Conservation (phyloP, 2,888 invertebrate genomes). For the Sarcophaga caerulescens region DNA sequence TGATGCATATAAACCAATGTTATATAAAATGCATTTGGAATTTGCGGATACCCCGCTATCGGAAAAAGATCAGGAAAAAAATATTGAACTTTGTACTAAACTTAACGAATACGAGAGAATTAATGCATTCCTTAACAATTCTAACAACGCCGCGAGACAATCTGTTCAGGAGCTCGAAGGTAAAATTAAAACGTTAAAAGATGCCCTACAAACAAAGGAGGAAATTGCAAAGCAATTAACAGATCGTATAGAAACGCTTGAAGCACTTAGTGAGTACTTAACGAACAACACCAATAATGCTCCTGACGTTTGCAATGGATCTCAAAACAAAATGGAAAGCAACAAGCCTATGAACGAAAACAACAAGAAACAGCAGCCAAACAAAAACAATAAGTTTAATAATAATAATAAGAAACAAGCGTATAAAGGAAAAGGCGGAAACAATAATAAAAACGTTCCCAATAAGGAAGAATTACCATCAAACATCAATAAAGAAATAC, state of each 20-base stretch:
- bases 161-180: conserved; percentile 33
- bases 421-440: too few relatives aligned
- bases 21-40: conserved; percentile 45
- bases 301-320: too few relatives aligned
- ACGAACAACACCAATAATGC: too few relatives aligned
- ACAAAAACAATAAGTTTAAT: too few relatives aligned
- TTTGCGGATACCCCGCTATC: conserved; percentile 6
- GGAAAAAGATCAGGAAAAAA: conserved; percentile 20
- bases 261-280: conserved; percentile 4
- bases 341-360: too few relatives aligned
- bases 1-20: conserved; percentile 17
- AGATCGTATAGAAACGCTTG: background rate
- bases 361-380: too few relatives aligned
- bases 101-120: background rate
- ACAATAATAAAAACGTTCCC: too few relatives aligned
- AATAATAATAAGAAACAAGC: too few relatives aligned
- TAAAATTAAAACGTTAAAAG: conserved; percentile 22
- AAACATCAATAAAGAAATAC: too few relatives aligned
- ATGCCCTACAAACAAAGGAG: background rate
- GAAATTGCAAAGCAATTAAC: background rate
- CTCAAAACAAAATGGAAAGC: too few relatives aligned
- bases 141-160: background rate
- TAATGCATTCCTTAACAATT: background rate
- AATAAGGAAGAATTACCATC: too few relatives aligned
- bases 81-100: conserved; percentile 14